Evolutionary conservation across 2,888 invertebrate species (phyloP).

Genomic region (Hydriomena furcata): DNA sequence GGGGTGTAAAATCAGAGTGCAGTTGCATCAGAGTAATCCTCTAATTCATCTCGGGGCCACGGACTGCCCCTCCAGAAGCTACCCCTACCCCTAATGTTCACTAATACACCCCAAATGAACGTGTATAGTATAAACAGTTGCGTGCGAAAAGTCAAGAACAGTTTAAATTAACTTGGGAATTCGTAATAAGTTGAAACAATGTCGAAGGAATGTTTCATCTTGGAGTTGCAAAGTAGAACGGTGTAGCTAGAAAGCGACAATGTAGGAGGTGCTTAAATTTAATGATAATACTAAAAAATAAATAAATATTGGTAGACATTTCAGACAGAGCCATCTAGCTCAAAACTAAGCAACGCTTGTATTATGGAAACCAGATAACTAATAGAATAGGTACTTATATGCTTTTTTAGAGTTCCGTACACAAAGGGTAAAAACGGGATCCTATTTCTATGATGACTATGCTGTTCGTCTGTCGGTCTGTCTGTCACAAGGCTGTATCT

Average conservation of each 20-base stretch:
- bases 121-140: constrained; percentile 70
- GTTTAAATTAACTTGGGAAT: constrained; percentile 23
- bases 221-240: neutral
- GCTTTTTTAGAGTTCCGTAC: too few species aligned
- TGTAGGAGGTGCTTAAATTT: too few species aligned
- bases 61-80: constrained; percentile 41
- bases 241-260: neutral
- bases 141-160: constrained; percentile 80
- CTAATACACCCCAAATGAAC: constrained; percentile 68
- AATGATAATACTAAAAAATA: too few species aligned
- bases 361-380: too few species aligned
- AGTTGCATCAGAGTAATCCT: constrained; percentile 80
- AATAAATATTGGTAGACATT: too few species aligned
- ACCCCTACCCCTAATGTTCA: constrained; percentile 55
- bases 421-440: too few species aligned
- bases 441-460: too few species aligned
- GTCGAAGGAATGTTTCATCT: constrained; percentile 16
- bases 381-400: too few species aligned
- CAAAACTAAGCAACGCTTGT: too few species aligned
- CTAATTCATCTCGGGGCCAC: constrained; percentile 75
- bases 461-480: too few species aligned
- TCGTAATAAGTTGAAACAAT: constrained; percentile 21
- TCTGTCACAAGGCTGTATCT: too few species aligned
- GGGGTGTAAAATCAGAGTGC: constrained; percentile 80
- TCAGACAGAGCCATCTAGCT: too few species aligned